These are phyloP conservation scores for Xenops minutus DNA, from an alignment of 2,797 vertebrate species.

Conservation along the genomic window DNA sequence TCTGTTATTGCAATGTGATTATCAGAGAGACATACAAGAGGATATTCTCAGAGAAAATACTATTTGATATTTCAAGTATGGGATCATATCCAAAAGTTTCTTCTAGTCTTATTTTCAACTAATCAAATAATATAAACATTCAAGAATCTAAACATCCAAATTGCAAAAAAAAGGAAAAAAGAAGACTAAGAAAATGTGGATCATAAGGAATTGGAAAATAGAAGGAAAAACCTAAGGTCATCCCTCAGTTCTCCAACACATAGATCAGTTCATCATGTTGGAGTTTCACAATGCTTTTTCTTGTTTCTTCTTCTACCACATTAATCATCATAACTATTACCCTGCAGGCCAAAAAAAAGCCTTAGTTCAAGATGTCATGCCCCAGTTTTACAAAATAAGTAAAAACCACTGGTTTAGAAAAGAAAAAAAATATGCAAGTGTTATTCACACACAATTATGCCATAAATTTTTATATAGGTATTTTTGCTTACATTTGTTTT, in stretches of 20 bases:
- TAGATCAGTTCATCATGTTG: neutral
- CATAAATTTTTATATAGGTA: neutral
- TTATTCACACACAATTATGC: neutral
- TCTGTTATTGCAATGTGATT: neutral
- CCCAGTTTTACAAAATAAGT: neutral
- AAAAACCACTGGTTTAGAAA: neutral
- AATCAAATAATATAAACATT: neutral
- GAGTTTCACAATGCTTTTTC: neutral
- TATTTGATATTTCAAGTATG: neutral
- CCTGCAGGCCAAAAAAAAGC: neutral
- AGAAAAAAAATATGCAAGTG: neutral
- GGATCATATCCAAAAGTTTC: neutral
- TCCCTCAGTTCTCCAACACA: neutral
- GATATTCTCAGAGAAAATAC: neutral
- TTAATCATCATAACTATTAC: neutral
- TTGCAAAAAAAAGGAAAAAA: too few relatives aligned
- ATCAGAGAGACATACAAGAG: neutral
- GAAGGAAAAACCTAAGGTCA: neutral
- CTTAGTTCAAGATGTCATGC: neutral
- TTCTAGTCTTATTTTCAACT: neutral
- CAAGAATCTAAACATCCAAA: neutral
- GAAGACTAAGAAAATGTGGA: neutral
- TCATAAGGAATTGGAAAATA: neutral
- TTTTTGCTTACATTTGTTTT: neutral
- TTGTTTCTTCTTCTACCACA: neutral